A percentile compares a stretch with the other conserved stretches of the same genome.
phyloP scores from a whole-genome alignment of 2,888 invertebrate species.

The Quadriops clusia region DNA sequence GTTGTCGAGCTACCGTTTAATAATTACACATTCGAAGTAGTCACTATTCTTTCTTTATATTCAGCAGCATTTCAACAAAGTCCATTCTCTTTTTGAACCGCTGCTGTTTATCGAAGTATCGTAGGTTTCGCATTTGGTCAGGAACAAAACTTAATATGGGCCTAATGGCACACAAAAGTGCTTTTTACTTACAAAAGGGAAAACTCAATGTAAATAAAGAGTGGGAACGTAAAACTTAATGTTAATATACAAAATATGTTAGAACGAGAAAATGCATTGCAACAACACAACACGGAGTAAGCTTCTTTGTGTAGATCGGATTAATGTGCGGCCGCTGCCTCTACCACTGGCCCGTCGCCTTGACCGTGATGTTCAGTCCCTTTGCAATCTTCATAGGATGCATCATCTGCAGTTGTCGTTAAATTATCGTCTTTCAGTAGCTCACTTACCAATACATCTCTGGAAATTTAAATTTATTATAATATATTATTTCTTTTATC shows the following conservation, averaged over 20 bases:
- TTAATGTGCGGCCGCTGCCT: slow-evolving; percentile 15
- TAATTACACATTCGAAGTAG: slow-evolving; percentile 14
- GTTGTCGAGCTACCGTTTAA: slow-evolving; percentile 17
- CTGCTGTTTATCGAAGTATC: no score
- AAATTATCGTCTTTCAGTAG: slow-evolving; percentile 23
- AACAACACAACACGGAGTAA: slow-evolving; percentile 14
- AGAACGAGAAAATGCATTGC: slow-evolving; percentile 15
- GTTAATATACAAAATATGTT: slow-evolving; percentile 12
- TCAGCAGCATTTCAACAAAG: slow-evolving; percentile 10
- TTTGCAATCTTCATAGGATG: slow-evolving; percentile 27
- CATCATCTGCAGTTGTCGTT: slow-evolving; percentile 15
- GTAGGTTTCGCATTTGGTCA: slow-evolving; percentile 3
- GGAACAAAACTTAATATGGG: no score
- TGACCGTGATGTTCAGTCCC: slow-evolving; percentile 32
- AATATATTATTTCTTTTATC: not conserved
- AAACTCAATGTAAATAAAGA: slow-evolving; percentile 10
- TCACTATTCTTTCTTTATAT: slow-evolving; percentile 8
- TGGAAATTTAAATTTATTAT: slow-evolving; percentile 18
- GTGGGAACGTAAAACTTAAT: slow-evolving; percentile 11
- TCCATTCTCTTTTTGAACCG: not conserved
- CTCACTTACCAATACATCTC: slow-evolving; percentile 33
- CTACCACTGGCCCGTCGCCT: slow-evolving; percentile 31
- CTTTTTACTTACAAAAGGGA: slow-evolving; percentile 12
- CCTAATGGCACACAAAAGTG: no score
- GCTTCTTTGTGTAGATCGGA: slow-evolving; percentile 3